Percentiles rank a stretch among this genome's conserved stretches.
These are phyloP conservation scores for Limenitis arthemis DNA, from an alignment of 2,888 invertebrate genomes.

Conservation along the genomic window DNA sequence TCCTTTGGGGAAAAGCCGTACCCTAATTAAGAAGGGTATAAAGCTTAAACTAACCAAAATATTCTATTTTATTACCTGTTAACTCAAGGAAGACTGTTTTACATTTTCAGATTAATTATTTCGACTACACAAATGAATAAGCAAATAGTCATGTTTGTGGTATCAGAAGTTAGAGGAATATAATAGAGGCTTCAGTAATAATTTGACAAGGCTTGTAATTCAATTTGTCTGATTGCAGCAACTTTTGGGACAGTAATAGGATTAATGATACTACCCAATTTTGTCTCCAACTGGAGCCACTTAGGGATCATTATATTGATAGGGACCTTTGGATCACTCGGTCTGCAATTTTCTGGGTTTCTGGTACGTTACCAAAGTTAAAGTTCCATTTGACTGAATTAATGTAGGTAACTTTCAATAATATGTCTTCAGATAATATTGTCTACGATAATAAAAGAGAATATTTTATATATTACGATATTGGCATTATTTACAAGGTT, in stretches of 20 bases:
- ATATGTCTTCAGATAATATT: not conserved
- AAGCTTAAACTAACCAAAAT: too few species aligned
- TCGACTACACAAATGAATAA: too few species aligned
- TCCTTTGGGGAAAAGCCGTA: too few species aligned
- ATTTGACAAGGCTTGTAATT: not conserved
- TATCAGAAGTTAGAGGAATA: too few species aligned
- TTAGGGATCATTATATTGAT: constrained; percentile 34
- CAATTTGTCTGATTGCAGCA: constrained; percentile 33
- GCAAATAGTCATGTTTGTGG: too few species aligned
- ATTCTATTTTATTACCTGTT: too few species aligned
- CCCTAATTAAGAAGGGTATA: too few species aligned
- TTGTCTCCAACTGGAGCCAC: constrained; percentile 32
- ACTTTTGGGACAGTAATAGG: constrained; percentile 41
- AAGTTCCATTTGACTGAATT: not conserved
- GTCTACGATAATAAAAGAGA: not conserved
- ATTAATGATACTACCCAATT: constrained; percentile 37
- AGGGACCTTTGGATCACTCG: constrained; percentile 36
- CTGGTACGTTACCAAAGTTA: constrained; percentile 36
- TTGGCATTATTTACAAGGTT: not conserved
- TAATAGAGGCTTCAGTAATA: too few species aligned
- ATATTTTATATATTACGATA: too few species aligned
- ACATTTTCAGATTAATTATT: too few species aligned
- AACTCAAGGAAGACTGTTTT: too few species aligned
- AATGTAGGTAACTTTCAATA: not conserved
- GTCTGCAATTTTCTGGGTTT: constrained; percentile 54